A percentile compares a stretch with the other conserved stretches of the same genome.
Evolutionary conservation across 2,113 vertebrate genomes (phyloP).

Genomic region (Dolichotis patagonum): DNA sequence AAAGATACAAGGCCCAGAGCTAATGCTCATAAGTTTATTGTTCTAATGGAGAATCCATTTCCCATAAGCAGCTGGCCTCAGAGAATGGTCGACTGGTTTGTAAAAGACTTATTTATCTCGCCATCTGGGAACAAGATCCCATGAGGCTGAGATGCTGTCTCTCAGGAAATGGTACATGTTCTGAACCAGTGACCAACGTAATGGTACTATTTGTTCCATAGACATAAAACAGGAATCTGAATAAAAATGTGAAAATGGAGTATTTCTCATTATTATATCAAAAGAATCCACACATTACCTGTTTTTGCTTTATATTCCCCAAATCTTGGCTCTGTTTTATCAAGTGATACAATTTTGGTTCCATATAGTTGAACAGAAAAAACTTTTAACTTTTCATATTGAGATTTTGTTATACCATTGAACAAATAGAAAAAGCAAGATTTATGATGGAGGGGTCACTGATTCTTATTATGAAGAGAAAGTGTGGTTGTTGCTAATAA

Average conservation of each 20-base stretch:
- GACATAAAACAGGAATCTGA: background rate
- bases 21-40: background rate
- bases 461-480: background rate
- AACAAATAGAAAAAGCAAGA: background rate
- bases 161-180: conserved; percentile 4
- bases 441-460: background rate
- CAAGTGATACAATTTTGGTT: background rate
- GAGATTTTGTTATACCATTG: background rate
- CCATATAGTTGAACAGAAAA: background rate
- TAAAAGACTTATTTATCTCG: conserved; percentile 35
- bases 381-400: background rate
- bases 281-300: background rate
- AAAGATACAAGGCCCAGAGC: background rate
- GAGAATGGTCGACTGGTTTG: conserved; percentile 40
- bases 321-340: background rate
- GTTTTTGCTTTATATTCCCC: background rate
- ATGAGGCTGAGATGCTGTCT: background rate
- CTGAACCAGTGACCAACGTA: background rate
- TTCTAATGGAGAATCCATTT: conserved; percentile 46
- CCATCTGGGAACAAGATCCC: conserved; percentile 9
- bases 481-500: background rate
- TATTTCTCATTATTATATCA: background rate
- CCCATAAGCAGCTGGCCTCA: conserved; percentile 35
- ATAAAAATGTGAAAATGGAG: background rate
- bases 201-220: background rate